Base-by-base conservation (phyloP, 1,140 invertebrate species). In the Leguminivora glycinivorella region DNA sequence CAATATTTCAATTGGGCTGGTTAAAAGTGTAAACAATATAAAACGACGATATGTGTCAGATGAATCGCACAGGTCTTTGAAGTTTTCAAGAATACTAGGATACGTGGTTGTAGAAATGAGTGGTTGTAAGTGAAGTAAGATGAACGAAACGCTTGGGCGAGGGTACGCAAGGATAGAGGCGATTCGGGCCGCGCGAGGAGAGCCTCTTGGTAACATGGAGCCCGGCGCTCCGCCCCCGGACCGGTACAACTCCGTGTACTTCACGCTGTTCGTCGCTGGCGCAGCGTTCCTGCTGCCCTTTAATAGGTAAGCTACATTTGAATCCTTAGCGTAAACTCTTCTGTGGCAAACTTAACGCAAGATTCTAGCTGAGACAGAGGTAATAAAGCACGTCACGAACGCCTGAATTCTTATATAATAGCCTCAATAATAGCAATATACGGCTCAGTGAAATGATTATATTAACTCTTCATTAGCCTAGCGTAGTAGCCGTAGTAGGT, bases 241-340 rank as follows among this genome's bases (percentile, higher is more conserved):
- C 89, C 93, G 94, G 77, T 95, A 94, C 85, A 95, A 96, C 85
- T 93, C 94, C 22, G 95, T 98, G 66, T 98, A 97, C 83, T 83
- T 97, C 66, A 94, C 96, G 0, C 93, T 98, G 47, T 92, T 98
- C 5, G 90, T 97, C 26, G 96, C 96, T 40, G 97, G 97, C n/a
- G 95, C 96, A 74, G 97, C 97, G 19, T 98, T 98, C 82, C 93
- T 98, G 10, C 91, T 98, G 29, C 97, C 97, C 0, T 98, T 98
- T 88, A 98, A 98, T 92, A 97, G 96, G 96, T 96, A 82, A 83
- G 29, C 70, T 17, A 10, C 9, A 47, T 17, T 43, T n/a, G 5
- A 17, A n/a, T 17, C 40, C 2, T 38, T 43, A 17, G 5, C 14
- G n/a, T 43, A 17, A 4, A 17, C 40, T 17, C n/a, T n/a, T n/a